phyloP scores from a whole-genome alignment of 2,797 vertebrate species.

The Rhinophrynus dorsalis region DNA sequence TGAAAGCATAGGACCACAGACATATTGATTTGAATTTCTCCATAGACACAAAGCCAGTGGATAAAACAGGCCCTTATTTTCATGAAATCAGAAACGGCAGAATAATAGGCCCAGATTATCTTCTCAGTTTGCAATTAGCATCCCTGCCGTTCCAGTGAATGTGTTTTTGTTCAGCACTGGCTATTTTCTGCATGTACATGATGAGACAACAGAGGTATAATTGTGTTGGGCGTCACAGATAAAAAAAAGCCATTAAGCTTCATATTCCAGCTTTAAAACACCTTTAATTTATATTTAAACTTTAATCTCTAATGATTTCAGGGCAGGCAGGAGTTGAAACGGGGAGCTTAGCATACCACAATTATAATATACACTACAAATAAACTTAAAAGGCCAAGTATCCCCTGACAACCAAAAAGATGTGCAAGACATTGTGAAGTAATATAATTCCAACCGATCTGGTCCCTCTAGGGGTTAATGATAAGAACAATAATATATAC shows the following conservation, averaged over 20 bases:
- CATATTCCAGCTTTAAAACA: conserved; percentile 41
- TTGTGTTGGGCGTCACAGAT: conserved; percentile 38
- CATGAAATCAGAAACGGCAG: conserved; percentile 4
- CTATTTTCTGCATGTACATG: conserved; percentile 38
- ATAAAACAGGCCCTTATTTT: conserved; percentile 20
- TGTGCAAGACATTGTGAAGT: no score
- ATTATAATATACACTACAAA: no score
- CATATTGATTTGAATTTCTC: conserved; percentile 10
- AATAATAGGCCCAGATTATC: conserved; percentile 39
- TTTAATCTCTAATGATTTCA: conserved; percentile 39
- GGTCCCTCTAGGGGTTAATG: no score
- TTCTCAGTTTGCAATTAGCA: conserved; percentile 28
- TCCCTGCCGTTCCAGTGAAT: conserved; percentile 36
- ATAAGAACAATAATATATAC: no score
- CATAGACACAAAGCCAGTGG: conserved; percentile 4
- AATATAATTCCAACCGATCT: no score
- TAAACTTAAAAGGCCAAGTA: no score
- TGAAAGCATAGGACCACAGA: conserved; percentile 7
- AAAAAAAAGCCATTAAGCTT: conserved; percentile 36
- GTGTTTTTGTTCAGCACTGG: conserved; percentile 36
- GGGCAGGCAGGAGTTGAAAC: conserved; percentile 17
- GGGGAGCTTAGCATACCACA: no score
- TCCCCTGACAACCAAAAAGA: no score
- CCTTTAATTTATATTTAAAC: conserved; percentile 30
- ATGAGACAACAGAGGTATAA: conserved; percentile 44